These are phyloP conservation scores for Athetis lepigone DNA, from an alignment of 2,888 invertebrate species.

Conservation along the genomic window DNA sequence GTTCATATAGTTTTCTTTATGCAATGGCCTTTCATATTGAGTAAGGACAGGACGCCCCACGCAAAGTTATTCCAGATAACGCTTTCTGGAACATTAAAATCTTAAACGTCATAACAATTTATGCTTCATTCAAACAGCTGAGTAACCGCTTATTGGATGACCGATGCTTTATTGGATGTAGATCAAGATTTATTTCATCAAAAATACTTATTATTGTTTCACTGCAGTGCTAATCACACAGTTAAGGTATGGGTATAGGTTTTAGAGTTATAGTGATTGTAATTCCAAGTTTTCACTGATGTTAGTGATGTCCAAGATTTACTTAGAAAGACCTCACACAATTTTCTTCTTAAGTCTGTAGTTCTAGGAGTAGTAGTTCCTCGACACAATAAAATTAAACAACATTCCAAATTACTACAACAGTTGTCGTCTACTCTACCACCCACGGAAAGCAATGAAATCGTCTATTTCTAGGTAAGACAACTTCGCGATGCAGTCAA, in stretches of 20 bases:
- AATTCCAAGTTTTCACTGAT: too few species aligned
- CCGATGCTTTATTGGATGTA: neutral
- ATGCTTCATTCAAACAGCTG: neutral
- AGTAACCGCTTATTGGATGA: neutral
- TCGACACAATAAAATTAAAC: too few species aligned
- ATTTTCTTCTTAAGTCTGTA: too few species aligned
- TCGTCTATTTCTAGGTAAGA: conserved; percentile 35
- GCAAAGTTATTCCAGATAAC: neutral
- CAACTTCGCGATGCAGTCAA: conserved; percentile 22
- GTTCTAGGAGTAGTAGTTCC: too few species aligned
- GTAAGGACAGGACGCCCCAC: neutral
- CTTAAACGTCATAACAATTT: too few species aligned
- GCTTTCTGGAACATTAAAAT: conserved; percentile 30
- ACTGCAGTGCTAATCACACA: too few species aligned
- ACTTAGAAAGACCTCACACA: too few species aligned
- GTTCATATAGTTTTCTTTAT: neutral
- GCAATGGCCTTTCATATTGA: neutral
- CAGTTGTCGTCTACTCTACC: conserved; percentile 19
- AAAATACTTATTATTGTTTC: too few species aligned
- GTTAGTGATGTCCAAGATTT: too few species aligned
- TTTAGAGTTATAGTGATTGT: too few species aligned
- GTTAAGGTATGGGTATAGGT: too few species aligned
- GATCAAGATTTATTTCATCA: too few species aligned
- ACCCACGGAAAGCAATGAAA: conserved; percentile 40
- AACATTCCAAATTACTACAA: conserved; percentile 7